Conservation (phyloP, 2,797 vertebrate genomes). For the Cetoscarus ocellatus region DNA sequence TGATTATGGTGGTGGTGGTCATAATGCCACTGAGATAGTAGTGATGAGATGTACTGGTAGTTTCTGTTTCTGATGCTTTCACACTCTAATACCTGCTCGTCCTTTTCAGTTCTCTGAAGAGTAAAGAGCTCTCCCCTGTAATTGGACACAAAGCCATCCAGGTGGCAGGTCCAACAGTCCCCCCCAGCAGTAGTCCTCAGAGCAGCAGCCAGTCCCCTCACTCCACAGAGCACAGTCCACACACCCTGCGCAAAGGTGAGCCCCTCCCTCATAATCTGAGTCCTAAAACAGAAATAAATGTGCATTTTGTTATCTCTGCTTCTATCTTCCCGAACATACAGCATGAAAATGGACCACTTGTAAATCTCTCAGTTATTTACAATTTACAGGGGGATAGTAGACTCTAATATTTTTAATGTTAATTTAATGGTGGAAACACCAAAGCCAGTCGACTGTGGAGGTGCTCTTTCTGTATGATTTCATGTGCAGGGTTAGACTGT, state of each 20-base stretch:
- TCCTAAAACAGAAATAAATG: too few relatives aligned
- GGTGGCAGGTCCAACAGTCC: slow-evolving; percentile 84
- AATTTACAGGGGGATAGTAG: too few relatives aligned
- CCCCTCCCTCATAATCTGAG: not conserved
- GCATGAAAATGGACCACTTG: too few relatives aligned
- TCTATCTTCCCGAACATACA: too few relatives aligned
- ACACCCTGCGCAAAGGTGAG: slow-evolving; percentile 91
- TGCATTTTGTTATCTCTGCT: too few relatives aligned
- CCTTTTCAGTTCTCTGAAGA: slow-evolving; percentile 88
- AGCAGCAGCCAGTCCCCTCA: slow-evolving; percentile 84
- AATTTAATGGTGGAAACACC: too few relatives aligned
- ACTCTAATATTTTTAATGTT: too few relatives aligned
- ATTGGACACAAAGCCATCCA: slow-evolving; percentile 91
- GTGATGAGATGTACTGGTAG: not conserved
- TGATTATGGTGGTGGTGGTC: slow-evolving; percentile 27
- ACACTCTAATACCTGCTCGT: slow-evolving; percentile 53
- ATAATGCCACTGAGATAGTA: slow-evolving; percentile 18
- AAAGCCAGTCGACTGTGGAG: too few relatives aligned
- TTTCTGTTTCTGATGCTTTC: slow-evolving; percentile 12
- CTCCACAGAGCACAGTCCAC: slow-evolving; percentile 93
- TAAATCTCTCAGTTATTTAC: too few relatives aligned
- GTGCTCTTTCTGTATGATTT: too few relatives aligned
- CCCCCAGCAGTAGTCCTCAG: slow-evolving; percentile 83
- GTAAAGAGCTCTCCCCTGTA: slow-evolving; percentile 92
- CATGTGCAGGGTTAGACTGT: too few relatives aligned